Conservation (phyloP, 2,113 vertebrate genomes). For the Boulengeromyrus knoepffleri region DNA sequence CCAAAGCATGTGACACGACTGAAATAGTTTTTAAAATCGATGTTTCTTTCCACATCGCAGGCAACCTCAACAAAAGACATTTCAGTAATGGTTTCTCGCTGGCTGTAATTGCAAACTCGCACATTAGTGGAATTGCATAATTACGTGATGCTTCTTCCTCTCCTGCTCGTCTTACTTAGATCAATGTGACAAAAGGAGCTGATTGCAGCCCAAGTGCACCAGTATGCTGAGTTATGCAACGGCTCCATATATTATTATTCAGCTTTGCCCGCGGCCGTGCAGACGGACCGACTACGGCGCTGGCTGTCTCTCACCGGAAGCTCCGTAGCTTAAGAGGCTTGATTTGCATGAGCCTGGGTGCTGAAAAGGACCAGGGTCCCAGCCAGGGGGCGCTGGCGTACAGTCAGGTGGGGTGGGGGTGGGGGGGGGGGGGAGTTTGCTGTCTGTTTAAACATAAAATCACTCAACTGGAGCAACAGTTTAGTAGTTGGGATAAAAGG, state of each 20-base stretch:
- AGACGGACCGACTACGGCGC: neutral
- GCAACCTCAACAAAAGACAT: neutral
- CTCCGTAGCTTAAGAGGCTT: neutral
- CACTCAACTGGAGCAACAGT: neutral
- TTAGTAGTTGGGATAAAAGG: neutral
- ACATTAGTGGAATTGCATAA: neutral
- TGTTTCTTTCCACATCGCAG: neutral
- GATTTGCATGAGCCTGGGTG: neutral
- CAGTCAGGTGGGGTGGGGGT: neutral
- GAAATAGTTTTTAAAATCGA: neutral
- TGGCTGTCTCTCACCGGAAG: neutral
- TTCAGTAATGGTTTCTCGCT: neutral
- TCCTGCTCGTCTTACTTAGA: neutral
- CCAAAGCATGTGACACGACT: neutral
- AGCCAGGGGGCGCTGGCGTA: neutral
- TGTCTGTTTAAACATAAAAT: neutral
- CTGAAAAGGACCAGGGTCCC: neutral
- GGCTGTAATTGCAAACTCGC: neutral
- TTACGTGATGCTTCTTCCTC: neutral
- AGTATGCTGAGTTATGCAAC: neutral
- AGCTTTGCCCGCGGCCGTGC: neutral
- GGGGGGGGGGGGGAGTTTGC: neutral
- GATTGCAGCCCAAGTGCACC: neutral
- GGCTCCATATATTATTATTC: neutral
- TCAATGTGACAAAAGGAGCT: neutral